A percentile compares a stretch with the other conserved stretches of the same genome.
phyloP scores from a whole-genome alignment of 1,140 invertebrate species.

The Meloidogyne floridensis region DNA sequence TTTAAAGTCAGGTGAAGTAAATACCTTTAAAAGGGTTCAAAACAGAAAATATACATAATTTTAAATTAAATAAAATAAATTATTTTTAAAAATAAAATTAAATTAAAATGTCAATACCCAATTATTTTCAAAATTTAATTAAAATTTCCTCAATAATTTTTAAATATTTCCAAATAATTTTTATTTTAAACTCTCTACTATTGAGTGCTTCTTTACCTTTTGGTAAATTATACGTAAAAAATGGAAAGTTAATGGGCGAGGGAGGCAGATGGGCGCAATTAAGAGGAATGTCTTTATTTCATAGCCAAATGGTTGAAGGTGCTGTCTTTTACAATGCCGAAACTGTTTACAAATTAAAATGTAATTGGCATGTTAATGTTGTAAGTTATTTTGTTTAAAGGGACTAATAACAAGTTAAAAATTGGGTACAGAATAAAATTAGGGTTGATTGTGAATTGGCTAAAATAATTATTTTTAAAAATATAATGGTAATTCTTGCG shows the following conservation, averaged over 20 bases:
- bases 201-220: not conserved
- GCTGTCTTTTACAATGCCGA: constrained; percentile 26
- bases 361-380: constrained; percentile 31
- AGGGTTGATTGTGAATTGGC: no score
- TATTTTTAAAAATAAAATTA: no score
- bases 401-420: no score
- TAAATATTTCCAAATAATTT: not conserved
- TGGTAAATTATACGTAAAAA: not conserved
- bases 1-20: no score
- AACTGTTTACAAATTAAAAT: constrained; percentile 29
- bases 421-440: no score
- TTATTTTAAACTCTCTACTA: not conserved
- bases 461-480: no score
- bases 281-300: constrained; percentile 33
- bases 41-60: no score
- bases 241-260: constrained; percentile 2
- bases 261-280: constrained; percentile 7
- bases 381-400: not conserved
- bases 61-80: no score
- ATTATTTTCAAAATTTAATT: no score
- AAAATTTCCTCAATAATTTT: not conserved
- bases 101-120: no score
- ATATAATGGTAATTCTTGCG: no score
- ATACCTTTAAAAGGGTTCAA: no score
- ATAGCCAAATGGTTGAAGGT: constrained; percentile 19